These are phyloP conservation scores for Agrochola lota DNA, from an alignment of 2,888 invertebrate species.

Conservation along the genomic window DNA sequence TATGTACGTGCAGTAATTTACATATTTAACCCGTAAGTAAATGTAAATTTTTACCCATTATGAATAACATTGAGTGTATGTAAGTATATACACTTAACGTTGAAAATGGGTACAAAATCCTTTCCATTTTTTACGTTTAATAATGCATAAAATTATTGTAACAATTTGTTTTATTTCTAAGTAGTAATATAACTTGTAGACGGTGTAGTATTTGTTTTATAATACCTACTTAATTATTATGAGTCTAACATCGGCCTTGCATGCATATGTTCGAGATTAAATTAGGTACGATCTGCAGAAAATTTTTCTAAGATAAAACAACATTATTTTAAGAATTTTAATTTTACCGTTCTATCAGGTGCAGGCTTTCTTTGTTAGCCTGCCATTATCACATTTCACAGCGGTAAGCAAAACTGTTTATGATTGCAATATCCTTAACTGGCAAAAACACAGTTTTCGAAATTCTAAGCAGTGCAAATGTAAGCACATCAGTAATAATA, in stretches of 20 bases:
- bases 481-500: too few species aligned
- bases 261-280: slow-evolving; percentile 65
- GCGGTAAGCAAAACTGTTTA: neutral
- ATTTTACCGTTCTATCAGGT: neutral
- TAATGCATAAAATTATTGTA: neutral
- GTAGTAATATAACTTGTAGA: slow-evolving; percentile 18
- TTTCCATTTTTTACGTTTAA: slow-evolving; percentile 1
- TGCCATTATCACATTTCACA: neutral
- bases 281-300: slow-evolving; percentile 64
- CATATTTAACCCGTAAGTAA: neutral
- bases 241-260: slow-evolving; percentile 72
- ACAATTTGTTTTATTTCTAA: slow-evolving; percentile 20
- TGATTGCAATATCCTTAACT: neutral
- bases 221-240: slow-evolving; percentile 69
- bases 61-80: neutral
- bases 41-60: neutral
- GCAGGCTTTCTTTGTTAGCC: too few species aligned
- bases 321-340: neutral
- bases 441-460: neutral
- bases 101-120: slow-evolving; percentile 12
- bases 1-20: neutral
- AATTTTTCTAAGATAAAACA: neutral
- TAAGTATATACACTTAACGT: neutral
- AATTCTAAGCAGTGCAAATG: neutral
- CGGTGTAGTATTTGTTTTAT: slow-evolving; percentile 54